A percentile compares a stretch with the other conserved stretches of the same genome.
Conservation (phyloP, 2,797 vertebrate genomes). For the Falco berigora region DNA sequence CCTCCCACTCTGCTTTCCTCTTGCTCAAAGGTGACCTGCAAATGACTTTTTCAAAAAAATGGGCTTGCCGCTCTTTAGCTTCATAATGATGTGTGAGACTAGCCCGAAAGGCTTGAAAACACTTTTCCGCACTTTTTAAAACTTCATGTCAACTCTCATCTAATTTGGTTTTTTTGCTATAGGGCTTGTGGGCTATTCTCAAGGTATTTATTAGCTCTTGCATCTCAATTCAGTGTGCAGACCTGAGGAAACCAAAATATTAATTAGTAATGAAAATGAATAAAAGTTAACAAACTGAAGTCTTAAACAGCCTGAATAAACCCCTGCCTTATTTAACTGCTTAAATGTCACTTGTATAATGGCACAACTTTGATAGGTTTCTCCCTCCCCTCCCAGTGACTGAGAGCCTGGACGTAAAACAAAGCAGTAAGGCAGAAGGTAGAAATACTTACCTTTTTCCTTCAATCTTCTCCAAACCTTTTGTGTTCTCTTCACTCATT, state of each 20-base stretch:
- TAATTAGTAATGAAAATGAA: constrained; percentile 59
- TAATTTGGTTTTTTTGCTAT: constrained; percentile 40
- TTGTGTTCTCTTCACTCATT: background rate
- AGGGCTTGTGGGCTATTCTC: constrained; percentile 39
- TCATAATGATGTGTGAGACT: constrained; percentile 44
- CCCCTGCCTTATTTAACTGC: constrained; percentile 23
- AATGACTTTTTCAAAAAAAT: constrained; percentile 6
- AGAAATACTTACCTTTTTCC: background rate
- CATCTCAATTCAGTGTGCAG: constrained; percentile 49
- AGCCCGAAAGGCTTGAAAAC: constrained; percentile 53
- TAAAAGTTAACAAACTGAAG: constrained; percentile 34
- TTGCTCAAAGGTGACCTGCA: constrained; percentile 59
- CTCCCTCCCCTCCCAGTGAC: background rate
- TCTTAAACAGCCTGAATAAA: background rate
- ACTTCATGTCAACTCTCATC: constrained; percentile 41
- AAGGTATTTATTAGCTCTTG: constrained; percentile 47
- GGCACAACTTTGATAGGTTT: background rate
- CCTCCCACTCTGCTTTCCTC: background rate
- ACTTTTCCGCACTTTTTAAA: background rate
- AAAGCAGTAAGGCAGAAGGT: background rate
- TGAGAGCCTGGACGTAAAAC: background rate
- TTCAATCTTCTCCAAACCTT: background rate
- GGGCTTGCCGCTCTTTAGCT: constrained; percentile 1
- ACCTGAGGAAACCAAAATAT: constrained; percentile 60
- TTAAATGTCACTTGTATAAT: background rate